A percentile compares a stretch with the other conserved stretches of the same genome.
Evolutionary conservation across 2,797 vertebrate genomes (phyloP).

Genomic region (Dallia pectoralis): DNA sequence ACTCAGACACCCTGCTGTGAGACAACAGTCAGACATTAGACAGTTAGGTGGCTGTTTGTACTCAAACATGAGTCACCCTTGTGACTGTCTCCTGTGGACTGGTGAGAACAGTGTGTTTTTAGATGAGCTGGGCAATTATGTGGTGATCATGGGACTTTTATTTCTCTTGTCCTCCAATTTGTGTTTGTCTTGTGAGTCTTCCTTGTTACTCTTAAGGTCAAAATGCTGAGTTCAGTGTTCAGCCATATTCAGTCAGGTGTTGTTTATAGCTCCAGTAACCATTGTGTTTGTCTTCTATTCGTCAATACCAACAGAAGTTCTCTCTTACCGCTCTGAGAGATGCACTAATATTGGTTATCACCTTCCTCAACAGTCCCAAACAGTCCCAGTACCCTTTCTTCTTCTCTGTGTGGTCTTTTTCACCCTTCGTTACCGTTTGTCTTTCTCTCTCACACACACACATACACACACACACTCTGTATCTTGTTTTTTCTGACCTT

Average conservation of each 20-base stretch:
- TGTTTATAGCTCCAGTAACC: slow-evolving; percentile 46
- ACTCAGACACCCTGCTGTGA: too few relatives aligned
- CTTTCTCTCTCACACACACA: slow-evolving; percentile 77
- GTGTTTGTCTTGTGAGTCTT: too few relatives aligned
- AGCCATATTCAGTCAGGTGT: slow-evolving; percentile 52
- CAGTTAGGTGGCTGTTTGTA: too few relatives aligned
- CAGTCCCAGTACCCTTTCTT: slow-evolving; percentile 49
- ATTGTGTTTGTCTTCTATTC: slow-evolving; percentile 38
- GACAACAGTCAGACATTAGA: too few relatives aligned
- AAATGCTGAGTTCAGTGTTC: slow-evolving; percentile 46
- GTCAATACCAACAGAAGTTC: slow-evolving; percentile 54
- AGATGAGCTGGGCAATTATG: too few relatives aligned
- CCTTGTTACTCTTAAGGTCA: slow-evolving; percentile 7
- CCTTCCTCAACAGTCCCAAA: slow-evolving; percentile 46
- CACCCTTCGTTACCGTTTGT: slow-evolving; percentile 46
- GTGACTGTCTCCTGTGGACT: too few relatives aligned
- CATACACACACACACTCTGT: slow-evolving; percentile 55
- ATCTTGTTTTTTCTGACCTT: slow-evolving; percentile 56
- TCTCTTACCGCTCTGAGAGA: slow-evolving; percentile 49
- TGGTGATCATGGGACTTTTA: too few relatives aligned
- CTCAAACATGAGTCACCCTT: too few relatives aligned
- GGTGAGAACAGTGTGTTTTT: too few relatives aligned
- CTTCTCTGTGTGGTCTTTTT: slow-evolving; percentile 36
- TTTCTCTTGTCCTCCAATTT: too few relatives aligned
- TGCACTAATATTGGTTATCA: slow-evolving; percentile 59